Conservation (phyloP, 2,888 invertebrate genomes). For the Eubasilissa splendida region DNA sequence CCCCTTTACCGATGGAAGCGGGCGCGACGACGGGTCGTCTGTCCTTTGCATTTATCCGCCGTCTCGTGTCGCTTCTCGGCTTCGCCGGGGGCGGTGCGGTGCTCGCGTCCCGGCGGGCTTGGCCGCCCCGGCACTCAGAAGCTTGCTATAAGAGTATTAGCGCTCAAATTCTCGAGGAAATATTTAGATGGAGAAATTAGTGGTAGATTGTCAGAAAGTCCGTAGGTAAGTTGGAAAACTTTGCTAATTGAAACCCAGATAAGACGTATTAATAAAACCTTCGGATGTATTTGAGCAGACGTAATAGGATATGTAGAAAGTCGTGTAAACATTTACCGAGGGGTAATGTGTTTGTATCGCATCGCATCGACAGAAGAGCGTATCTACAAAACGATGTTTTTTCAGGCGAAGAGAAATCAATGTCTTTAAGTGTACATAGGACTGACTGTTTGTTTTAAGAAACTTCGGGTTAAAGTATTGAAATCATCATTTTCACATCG, state of each 20-base stretch:
- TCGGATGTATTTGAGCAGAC: slow-evolving; percentile 14
- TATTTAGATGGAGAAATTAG: slow-evolving; percentile 58
- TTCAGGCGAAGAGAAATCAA: too few species aligned
- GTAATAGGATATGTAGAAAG: background rate
- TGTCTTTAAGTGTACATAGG: too few species aligned
- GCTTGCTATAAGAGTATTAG: slow-evolving; percentile 42
- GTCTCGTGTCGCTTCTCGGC: background rate
- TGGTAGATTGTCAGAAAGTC: slow-evolving; percentile 42
- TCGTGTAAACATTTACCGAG: background rate
- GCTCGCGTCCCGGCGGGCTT: background rate
- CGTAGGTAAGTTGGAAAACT: slow-evolving; percentile 40
- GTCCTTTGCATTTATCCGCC: background rate
- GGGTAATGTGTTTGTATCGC: too few species aligned
- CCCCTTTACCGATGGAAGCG: slow-evolving; percentile 7
- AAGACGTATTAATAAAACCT: slow-evolving; percentile 34
- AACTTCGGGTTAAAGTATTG: too few species aligned
- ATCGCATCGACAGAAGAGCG: too few species aligned
- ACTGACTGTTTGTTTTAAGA: too few species aligned
- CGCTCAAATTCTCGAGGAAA: slow-evolving; percentile 54
- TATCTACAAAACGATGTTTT: too few species aligned
- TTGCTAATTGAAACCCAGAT: slow-evolving; percentile 48
- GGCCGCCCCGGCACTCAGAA: slow-evolving; percentile 8
- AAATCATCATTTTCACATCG: too few species aligned
- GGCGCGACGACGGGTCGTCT: background rate
- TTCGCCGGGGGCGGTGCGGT: background rate